Evolutionary conservation across 1,140 invertebrate genomes (phyloP).

Genomic region (Temnothorax nylanderi): DNA sequence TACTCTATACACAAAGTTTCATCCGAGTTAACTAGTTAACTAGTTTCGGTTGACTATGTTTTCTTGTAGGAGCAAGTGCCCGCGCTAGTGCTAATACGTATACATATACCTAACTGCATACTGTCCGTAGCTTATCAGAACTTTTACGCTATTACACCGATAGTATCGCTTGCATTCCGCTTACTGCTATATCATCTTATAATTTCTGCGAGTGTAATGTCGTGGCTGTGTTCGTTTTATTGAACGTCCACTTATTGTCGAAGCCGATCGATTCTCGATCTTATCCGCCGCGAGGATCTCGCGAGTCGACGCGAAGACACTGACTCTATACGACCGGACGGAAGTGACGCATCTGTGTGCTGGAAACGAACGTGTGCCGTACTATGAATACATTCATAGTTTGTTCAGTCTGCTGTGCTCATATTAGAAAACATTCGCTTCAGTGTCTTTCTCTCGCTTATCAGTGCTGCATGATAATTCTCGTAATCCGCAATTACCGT

Average conservation of each 20-base stretch:
- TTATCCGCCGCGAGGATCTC: background rate
- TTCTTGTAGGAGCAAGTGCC: slow-evolving; percentile 28
- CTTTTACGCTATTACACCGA: slow-evolving; percentile 19
- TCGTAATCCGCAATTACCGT: slow-evolving; percentile 16
- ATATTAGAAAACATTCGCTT: background rate
- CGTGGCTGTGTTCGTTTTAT: background rate
- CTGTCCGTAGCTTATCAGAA: slow-evolving; percentile 28
- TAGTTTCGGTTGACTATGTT: slow-evolving; percentile 37
- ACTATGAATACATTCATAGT: slow-evolving; percentile 60
- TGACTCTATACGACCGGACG: slow-evolving; percentile 30
- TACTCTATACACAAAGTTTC: slow-evolving; percentile 28
- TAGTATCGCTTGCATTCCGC: background rate
- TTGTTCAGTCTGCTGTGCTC: background rate
- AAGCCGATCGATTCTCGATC: slow-evolving; percentile 20
- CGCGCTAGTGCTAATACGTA: background rate
- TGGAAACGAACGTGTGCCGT: slow-evolving; percentile 35
- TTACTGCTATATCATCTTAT: background rate
- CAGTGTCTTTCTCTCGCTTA: slow-evolving; percentile 5
- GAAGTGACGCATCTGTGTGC: slow-evolving; percentile 55
- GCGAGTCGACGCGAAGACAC: slow-evolving; percentile 7
- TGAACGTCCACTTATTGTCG: slow-evolving; percentile 23
- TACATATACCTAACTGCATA: background rate
- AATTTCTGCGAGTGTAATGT: slow-evolving; percentile 16
- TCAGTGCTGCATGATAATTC: background rate
- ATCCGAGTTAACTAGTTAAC: slow-evolving; percentile 54